Conservation (phyloP, 2,888 invertebrate species). For the Lochmaea crataegi region DNA sequence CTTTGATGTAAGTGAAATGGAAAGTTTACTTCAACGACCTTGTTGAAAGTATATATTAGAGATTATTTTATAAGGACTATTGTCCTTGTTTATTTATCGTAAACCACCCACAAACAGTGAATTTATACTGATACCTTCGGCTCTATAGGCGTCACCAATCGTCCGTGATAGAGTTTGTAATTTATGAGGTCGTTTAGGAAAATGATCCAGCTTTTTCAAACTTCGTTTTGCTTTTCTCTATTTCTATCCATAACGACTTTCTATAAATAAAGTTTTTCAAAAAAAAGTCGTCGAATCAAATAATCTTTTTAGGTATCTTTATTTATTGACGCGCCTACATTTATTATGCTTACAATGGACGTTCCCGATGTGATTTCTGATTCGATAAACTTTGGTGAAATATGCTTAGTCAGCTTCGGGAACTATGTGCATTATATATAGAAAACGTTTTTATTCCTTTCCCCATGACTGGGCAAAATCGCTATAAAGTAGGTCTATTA, state of each 20-base stretch:
- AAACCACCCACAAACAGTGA: background rate
- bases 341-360: slow-evolving; percentile 33
- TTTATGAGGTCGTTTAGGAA: background rate
- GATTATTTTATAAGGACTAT: too few relatives aligned
- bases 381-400: slow-evolving; percentile 33
- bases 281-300: slow-evolving; percentile 19
- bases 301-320: slow-evolving; percentile 28
- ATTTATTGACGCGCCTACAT: slow-evolving; percentile 32
- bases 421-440: slow-evolving; percentile 36
- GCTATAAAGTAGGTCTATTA: slow-evolving; percentile 37
- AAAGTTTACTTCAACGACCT: too few relatives aligned
- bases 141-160: background rate
- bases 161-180: background rate
- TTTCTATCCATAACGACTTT: background rate
- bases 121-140: background rate
- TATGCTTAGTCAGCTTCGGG: slow-evolving; percentile 33
- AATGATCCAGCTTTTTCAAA: background rate
- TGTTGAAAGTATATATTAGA: too few relatives aligned
- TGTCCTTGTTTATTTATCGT: background rate
- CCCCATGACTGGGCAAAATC: slow-evolving; percentile 32
- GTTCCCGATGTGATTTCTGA: slow-evolving; percentile 27
- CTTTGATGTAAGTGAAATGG: too few relatives aligned
- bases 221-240: slow-evolving; percentile 2
- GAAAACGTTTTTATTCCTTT: slow-evolving; percentile 29
- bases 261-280: slow-evolving; percentile 13